Evolutionary conservation across 2,888 invertebrate species (phyloP).

Genomic region (Erannis defoliaria): DNA sequence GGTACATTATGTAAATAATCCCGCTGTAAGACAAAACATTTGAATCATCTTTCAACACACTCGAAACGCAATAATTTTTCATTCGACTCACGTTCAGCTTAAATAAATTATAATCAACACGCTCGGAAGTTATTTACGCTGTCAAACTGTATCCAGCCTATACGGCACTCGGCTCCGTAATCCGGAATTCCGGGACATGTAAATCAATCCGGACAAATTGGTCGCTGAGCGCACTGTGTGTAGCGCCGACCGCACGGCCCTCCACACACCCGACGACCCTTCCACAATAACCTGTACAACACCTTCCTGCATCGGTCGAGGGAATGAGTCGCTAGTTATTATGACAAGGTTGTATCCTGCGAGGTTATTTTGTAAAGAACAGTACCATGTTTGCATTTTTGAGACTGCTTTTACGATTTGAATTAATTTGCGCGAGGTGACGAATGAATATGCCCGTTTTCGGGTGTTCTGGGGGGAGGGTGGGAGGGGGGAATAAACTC

Average conservation of each 20-base stretch:
- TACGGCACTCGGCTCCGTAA: constrained; percentile 17
- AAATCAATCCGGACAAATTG: constrained; percentile 38
- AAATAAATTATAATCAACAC: constrained; percentile 24
- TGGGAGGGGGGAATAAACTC: constrained; percentile 22
- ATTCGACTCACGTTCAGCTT: constrained; percentile 11
- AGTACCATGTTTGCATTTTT: constrained; percentile 38
- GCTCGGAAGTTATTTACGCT: constrained; percentile 20
- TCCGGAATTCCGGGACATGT: constrained; percentile 36
- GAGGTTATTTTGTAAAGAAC: constrained; percentile 6
- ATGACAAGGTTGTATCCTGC: constrained; percentile 8
- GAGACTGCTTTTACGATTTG: constrained; percentile 39
- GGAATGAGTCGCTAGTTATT: background rate
- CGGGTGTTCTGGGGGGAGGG: constrained; percentile 6
- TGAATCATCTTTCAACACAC: background rate
- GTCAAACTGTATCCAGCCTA: constrained; percentile 25
- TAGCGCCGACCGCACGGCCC: constrained; percentile 6
- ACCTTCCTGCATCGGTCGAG: background rate
- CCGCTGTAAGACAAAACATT: background rate
- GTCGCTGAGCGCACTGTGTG: constrained; percentile 29
- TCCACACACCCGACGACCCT: constrained; percentile 1
- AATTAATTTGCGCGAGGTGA: constrained; percentile 38
- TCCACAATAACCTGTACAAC: constrained; percentile 7
- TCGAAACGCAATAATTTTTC: background rate
- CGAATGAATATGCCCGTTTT: constrained; percentile 36
- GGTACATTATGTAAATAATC: background rate